Base-by-base conservation (phyloP, 1,140 invertebrate genomes). In the Dendroctonus valens region DNA sequence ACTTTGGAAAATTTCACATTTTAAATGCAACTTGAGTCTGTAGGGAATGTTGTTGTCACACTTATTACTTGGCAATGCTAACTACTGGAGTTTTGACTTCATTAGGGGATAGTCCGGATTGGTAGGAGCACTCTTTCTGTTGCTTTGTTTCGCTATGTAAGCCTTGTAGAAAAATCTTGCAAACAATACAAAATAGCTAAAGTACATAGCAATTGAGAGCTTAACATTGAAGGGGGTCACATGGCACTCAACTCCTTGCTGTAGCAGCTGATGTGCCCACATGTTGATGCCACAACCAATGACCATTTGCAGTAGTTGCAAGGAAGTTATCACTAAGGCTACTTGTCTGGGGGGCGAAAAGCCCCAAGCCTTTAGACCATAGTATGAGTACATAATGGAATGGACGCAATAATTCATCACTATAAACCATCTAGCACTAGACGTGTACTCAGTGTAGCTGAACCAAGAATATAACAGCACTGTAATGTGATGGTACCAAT, bases 321-420 rank as follows among this genome's bases (percentile, higher is more conserved):
- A 83, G 6, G 87, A 83, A 5, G 97, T 99, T 71, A 99, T 97
- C 55, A 90, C 79, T 90, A 99, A 97, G 41, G 94, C 89, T 51
- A 99, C 86, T 71, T 84, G 86, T 65, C 89, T 85, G 11, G 96
- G 96, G 42, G 96, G 87, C 70, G 85, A 85, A 77, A 93, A 91
- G 50, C 90, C 88, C 85, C 97, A 89, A 50, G 95, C 93, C 69
- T 91, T 86, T 6, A 97, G 79, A 0, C 93, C 93, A 80, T 97
- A 99, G 80, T 99, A 99, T 4, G 91, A 88, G 81, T 99, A 99
- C 97, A 99, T 99, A 69, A 97, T 83, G 67, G 94, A 93, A 81
- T 99, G 97, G 26, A 99, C 96, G 71, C 89, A 91, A 80, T 96
- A 99, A 81, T 99, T 99, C 92, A 99, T 97, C n/a, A 95, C 92